phyloP scores from a whole-genome alignment of 2,888 invertebrate species.

The Clivina fossor region DNA sequence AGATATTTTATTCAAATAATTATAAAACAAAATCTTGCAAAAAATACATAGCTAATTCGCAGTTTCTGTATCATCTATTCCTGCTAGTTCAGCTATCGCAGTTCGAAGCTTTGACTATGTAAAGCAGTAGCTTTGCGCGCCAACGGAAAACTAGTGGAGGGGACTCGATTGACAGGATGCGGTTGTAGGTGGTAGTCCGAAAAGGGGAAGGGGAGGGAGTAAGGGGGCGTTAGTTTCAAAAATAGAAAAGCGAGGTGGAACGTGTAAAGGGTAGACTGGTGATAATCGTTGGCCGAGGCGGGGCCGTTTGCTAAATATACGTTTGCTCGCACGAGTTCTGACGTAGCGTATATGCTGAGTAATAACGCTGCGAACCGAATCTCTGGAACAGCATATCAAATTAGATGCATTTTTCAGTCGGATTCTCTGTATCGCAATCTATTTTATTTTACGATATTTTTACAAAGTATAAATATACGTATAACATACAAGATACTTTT shows the following conservation, averaged over 20 bases:
- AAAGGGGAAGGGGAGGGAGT: conserved; percentile 7
- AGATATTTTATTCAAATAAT: no score
- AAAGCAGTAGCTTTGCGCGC: no score
- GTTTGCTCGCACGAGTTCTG: conserved; percentile 85
- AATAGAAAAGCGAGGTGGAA: conserved; percentile 53
- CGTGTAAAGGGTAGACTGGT: conserved; percentile 52
- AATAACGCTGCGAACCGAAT: conserved; percentile 77
- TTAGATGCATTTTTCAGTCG: no score
- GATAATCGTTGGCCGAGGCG: conserved; percentile 50
- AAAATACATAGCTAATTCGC: no score
- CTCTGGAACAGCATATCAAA: conserved; percentile 64
- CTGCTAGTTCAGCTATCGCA: no score
- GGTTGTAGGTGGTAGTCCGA: no score
- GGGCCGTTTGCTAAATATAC: conserved; percentile 70
- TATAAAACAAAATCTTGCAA: no score
- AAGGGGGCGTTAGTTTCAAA: conserved; percentile 45
- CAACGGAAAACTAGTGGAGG: neutral
- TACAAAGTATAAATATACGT: no score
- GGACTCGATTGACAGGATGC: conserved; percentile 1
- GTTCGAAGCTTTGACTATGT: no score
- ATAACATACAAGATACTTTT: neutral
- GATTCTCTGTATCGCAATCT: no score
- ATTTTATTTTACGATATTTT: no score
- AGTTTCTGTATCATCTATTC: no score
- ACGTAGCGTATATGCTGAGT: conserved; percentile 78